Percentiles rank a stretch among this genome's conserved stretches.
These are phyloP conservation scores for Leucophenga varia DNA, from an alignment of 1,140 invertebrate species.

Conservation along the genomic window DNA sequence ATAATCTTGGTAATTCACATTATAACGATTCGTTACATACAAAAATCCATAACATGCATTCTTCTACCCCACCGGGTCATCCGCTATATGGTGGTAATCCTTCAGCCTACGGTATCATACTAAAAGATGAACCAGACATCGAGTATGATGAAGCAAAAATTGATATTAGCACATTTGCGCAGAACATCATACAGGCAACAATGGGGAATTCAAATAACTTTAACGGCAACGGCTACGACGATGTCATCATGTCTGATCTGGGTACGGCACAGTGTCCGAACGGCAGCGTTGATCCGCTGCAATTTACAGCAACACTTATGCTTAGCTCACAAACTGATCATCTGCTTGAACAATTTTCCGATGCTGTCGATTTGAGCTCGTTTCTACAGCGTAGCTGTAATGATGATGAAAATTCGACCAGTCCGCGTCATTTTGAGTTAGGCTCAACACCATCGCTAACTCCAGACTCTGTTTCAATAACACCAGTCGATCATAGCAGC, in stretches of 20 bases:
- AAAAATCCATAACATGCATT: conserved; percentile 57
- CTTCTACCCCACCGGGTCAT: conserved; percentile 62
- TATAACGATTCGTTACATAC: conserved; percentile 43
- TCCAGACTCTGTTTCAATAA: conserved; percentile 64
- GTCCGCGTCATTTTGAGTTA: conserved; percentile 57
- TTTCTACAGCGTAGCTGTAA: conserved; percentile 69
- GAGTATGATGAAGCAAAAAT: conserved; percentile 72
- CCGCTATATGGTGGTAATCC: conserved; percentile 74
- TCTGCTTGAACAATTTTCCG: conserved; percentile 68
- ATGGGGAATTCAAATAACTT: conserved; percentile 62
- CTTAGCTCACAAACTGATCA: conserved; percentile 76
- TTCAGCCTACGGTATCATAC: conserved; percentile 72
- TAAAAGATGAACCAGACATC: conserved; percentile 77
- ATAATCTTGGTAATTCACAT: conserved; percentile 31
- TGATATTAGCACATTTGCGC: conserved; percentile 60
- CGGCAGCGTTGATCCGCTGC: conserved; percentile 71
- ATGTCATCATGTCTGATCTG: conserved; percentile 80
- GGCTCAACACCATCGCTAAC: conserved; percentile 63
- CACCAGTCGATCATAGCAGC: conserved; percentile 63
- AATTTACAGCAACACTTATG: conserved; percentile 78
- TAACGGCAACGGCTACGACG: conserved; percentile 69
- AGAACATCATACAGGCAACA: conserved; percentile 52
- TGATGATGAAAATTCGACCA: conserved; percentile 59
- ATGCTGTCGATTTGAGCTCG: conserved; percentile 72
- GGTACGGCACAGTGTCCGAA: conserved; percentile 59